Evolutionary conservation across 2,888 invertebrate genomes (phyloP).

Genomic region (Phrixothrix hirtus): DNA sequence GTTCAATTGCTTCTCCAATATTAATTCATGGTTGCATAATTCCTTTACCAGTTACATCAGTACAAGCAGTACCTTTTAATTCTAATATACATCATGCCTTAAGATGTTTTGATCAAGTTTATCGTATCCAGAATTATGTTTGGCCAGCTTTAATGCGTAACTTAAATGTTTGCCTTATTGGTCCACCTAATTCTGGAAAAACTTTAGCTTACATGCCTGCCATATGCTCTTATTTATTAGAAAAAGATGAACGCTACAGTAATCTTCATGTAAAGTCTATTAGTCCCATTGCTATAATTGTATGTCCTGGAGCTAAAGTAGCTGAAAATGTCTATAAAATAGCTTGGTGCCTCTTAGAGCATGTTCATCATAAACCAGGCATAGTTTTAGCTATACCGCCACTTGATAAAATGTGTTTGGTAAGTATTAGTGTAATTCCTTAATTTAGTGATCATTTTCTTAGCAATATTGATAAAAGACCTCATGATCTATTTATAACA

Average conservation of each 20-base stretch:
- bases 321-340: conserved; percentile 58
- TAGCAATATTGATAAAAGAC: too few species aligned
- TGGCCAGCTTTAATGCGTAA: conserved; percentile 73
- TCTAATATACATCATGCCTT: conserved; percentile 40
- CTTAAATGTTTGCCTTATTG: conserved; percentile 67
- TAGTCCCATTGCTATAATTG: conserved; percentile 68
- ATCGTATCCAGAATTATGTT: conserved; percentile 67
- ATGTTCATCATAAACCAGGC: conserved; percentile 48
- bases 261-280: conserved; percentile 51
- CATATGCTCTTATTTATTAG: conserved; percentile 63
- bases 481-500: too few species aligned
- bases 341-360: conserved; percentile 54
- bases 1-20: too few species aligned
- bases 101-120: conserved; percentile 42
- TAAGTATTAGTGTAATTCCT: conserved; percentile 30
- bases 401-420: conserved; percentile 40
- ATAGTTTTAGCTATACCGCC: conserved; percentile 58
- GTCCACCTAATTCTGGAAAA: conserved; percentile 66
- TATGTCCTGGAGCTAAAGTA: conserved; percentile 66
- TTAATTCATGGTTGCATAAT: conserved; percentile 13
- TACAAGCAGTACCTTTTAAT: conserved; percentile 42
- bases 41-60: conserved; percentile 36
- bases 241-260: conserved; percentile 54
- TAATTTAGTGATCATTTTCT: too few species aligned
- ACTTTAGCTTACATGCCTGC: conserved; percentile 73